Evolutionary conservation across 2,888 invertebrate species (phyloP).

Genomic region (Pyrochroa serraticornis): DNA sequence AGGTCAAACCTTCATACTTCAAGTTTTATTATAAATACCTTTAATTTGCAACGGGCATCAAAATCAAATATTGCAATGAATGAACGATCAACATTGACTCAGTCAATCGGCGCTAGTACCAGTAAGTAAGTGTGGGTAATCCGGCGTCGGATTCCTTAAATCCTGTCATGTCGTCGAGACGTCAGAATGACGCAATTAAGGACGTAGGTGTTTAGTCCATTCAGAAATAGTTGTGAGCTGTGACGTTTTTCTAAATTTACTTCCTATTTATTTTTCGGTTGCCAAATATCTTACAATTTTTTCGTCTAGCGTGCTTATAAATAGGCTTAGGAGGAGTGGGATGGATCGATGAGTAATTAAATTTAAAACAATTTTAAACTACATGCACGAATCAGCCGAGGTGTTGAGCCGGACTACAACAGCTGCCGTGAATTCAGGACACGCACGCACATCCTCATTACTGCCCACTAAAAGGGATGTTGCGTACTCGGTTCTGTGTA

Average conservation of each 20-base stretch:
- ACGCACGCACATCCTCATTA: conserved; percentile 23
- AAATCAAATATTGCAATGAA: no score
- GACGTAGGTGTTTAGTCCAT: conserved; percentile 15
- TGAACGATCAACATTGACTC: no score
- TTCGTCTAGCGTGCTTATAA: not conserved
- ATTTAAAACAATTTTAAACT: not conserved
- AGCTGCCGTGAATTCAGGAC: not conserved
- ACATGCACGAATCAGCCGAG: conserved; percentile 3
- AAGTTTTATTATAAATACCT: no score
- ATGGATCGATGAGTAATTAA: conserved; percentile 3
- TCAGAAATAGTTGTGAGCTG: conserved; percentile 11
- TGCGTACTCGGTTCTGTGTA: no score
- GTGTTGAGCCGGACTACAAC: not conserved
- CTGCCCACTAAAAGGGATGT: conserved; percentile 4
- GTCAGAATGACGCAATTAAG: conserved; percentile 15
- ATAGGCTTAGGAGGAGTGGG: not conserved
- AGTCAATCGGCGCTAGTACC: no score
- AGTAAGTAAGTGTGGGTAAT: no score
- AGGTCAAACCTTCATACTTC: no score
- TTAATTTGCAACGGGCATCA: no score
- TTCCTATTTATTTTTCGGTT: not conserved
- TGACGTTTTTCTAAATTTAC: conserved; percentile 26
- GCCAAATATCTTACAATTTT: conserved; percentile 20
- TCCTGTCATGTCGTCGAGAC: not conserved
- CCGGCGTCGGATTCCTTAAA: no score